These are phyloP conservation scores for Coregonus suidteri DNA, from an alignment of 2,797 vertebrate genomes.

Conservation along the genomic window DNA sequence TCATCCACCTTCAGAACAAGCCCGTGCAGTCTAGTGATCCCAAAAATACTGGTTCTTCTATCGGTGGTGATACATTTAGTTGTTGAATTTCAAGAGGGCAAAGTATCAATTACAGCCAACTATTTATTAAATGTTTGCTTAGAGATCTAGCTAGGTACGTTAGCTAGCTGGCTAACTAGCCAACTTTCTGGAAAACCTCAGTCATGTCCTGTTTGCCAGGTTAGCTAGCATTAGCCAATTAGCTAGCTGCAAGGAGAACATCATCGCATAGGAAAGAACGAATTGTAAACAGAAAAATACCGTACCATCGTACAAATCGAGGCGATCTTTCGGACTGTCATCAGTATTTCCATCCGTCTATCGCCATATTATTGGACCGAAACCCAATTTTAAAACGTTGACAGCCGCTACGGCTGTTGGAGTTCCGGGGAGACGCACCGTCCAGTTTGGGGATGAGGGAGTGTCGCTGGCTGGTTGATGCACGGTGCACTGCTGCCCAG, in stretches of 20 bases:
- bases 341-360: slow-evolving; percentile 90
- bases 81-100: not conserved
- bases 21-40: not conserved
- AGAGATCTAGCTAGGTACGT: too few relatives aligned
- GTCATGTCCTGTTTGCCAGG: not conserved
- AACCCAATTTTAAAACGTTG: slow-evolving; percentile 74
- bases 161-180: not conserved
- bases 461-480: slow-evolving; percentile 38
- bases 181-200: slow-evolving; percentile 50
- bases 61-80: too few relatives aligned
- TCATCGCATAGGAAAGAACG: slow-evolving; percentile 4
- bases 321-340: slow-evolving; percentile 95
- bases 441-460: slow-evolving; percentile 56
- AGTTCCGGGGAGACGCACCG: slow-evolving; percentile 64
- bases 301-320: slow-evolving; percentile 97
- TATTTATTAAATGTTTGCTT: not conserved
- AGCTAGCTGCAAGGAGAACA: slow-evolving; percentile 3
- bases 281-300: slow-evolving; percentile 8
- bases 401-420: slow-evolving; percentile 75
- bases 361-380: slow-evolving; percentile 83
- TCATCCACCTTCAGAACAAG: not conserved
- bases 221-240: slow-evolving; percentile 3
- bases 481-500: not conserved
- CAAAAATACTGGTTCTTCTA: too few relatives aligned
- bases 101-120: not conserved